Conservation (phyloP, 2,113 vertebrate species). For the Corythaixoides concolor region DNA sequence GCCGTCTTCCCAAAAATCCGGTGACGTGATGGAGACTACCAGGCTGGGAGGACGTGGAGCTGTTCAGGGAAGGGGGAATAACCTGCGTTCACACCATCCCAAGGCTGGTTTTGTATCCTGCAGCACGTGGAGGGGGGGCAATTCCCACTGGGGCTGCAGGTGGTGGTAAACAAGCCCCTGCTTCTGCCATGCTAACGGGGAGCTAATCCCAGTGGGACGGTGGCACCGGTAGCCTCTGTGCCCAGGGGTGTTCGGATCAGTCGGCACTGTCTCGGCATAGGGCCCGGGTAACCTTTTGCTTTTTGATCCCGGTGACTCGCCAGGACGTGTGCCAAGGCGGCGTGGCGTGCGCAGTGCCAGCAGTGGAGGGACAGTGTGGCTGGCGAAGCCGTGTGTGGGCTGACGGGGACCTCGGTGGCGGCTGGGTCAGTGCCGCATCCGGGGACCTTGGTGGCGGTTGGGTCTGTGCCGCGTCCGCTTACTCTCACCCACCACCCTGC, state of each 20-base stretch:
- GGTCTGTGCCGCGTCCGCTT: rapidly evolving
- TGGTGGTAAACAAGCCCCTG: background rate
- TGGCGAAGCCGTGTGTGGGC: rapidly evolving
- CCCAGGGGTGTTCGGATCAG: background rate
- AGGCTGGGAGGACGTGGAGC: rapidly evolving
- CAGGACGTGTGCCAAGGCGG: background rate
- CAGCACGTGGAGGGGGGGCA: background rate
- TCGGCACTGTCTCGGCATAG: background rate
- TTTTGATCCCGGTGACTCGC: background rate
- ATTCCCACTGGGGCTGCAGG: background rate
- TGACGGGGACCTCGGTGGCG: rapidly evolving
- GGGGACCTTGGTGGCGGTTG: rapidly evolving
- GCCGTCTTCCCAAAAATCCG: rapidly evolving
- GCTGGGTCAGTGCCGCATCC: background rate
- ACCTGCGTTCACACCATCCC: background rate
- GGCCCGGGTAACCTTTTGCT: background rate
- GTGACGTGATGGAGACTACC: rapidly evolving
- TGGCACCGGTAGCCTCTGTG: background rate
- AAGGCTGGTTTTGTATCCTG: background rate
- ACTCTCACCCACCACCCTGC: rapidly evolving
- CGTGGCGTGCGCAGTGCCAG: background rate
- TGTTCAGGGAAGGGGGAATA: background rate
- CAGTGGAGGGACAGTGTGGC: background rate
- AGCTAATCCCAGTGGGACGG: background rate
- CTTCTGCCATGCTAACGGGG: rapidly evolving